A percentile compares a stretch with the other conserved stretches of the same genome.
These are phyloP conservation scores for Rhingia rostrata DNA, from an alignment of 2,888 invertebrate species.

Conservation along the genomic window DNA sequence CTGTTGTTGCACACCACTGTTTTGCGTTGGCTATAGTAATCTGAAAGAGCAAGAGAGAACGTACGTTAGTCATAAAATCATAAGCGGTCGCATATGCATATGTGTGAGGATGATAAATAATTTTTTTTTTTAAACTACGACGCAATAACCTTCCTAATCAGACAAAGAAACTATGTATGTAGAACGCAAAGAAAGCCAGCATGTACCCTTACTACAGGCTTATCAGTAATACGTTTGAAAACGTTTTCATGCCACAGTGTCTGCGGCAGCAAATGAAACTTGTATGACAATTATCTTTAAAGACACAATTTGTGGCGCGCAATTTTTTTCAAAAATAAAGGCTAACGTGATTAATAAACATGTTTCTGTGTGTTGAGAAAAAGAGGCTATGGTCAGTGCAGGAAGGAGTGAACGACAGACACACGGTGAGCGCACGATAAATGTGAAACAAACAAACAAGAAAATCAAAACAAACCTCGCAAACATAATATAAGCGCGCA, in stretches of 20 bases:
- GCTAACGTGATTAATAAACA: constrained; percentile 35
- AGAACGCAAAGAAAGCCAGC: not conserved
- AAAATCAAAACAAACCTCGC: constrained; percentile 61
- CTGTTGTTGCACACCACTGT: constrained; percentile 34
- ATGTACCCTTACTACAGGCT: not conserved
- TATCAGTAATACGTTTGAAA: not conserved
- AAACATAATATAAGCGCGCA: constrained; percentile 23
- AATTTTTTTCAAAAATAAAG: constrained; percentile 32
- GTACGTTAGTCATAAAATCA: not conserved
- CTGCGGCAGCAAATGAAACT: constrained; percentile 25
- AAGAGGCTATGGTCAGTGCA: constrained; percentile 11
- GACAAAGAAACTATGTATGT: not conserved
- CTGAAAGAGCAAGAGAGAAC: constrained; percentile 34
- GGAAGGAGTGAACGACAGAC: not conserved
- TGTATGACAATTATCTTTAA: constrained; percentile 1
- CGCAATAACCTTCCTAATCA: constrained; percentile 24
- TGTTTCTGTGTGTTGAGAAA: constrained; percentile 11
- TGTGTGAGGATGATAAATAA: not conserved
- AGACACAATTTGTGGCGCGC: constrained; percentile 42
- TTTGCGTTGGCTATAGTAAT: constrained; percentile 52
- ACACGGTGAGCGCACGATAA: constrained; percentile 13
- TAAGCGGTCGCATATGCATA: not conserved
- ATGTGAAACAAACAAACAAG: constrained; percentile 53
- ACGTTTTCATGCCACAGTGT: constrained; percentile 31
- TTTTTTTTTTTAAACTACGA: constrained; percentile 8